These are phyloP conservation scores for Leptocoma aspasia DNA, from an alignment of 2,113 vertebrate species.

Conservation along the genomic window DNA sequence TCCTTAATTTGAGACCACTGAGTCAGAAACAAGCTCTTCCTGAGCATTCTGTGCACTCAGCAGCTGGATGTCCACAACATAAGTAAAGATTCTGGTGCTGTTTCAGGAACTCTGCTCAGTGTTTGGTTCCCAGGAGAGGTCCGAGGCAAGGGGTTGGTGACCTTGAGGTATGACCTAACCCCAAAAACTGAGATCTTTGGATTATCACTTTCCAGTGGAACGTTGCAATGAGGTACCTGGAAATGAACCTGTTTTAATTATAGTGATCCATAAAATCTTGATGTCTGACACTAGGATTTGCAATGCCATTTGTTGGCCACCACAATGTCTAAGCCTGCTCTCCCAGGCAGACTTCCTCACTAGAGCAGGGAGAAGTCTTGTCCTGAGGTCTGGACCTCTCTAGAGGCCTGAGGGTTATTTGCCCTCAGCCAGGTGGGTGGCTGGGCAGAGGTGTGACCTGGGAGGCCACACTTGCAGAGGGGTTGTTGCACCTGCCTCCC, in stretches of 20 bases:
- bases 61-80: neutral
- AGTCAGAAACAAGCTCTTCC: neutral
- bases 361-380: neutral
- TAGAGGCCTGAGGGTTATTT: neutral
- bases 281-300: neutral
- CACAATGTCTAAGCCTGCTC: neutral
- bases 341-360: neutral
- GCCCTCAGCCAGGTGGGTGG: neutral
- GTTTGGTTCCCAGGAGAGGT: neutral
- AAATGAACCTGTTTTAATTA: neutral
- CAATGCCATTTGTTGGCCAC: neutral
- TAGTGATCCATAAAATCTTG: neutral
- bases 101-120: neutral
- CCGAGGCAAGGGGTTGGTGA: neutral
- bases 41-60: neutral
- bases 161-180: neutral
- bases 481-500: fast-evolving
- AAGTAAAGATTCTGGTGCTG: neutral
- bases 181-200: neutral
- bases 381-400: neutral
- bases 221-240: neutral
- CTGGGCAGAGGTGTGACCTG: neutral
- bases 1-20: neutral
- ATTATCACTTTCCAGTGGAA: neutral
- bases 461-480: neutral